phyloP scores from a whole-genome alignment of 2,888 invertebrate genomes.

The Nysson spinosus region DNA sequence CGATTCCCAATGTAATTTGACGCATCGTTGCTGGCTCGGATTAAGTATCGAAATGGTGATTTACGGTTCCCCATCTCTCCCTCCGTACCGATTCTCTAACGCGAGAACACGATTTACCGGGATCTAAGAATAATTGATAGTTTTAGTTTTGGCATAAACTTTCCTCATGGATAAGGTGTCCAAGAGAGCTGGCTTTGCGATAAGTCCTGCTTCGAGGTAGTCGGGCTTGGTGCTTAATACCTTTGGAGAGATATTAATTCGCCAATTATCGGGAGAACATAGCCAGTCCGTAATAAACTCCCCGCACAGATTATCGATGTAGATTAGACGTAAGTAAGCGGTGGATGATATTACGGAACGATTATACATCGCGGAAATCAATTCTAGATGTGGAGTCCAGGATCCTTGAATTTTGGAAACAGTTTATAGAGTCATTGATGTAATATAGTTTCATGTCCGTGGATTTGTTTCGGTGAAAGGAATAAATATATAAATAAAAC shows the following conservation, averaged over 20 bases:
- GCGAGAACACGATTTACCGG: conserved; percentile 20
- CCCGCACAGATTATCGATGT: conserved; percentile 44
- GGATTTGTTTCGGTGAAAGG: too few species aligned
- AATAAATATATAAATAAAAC: too few species aligned
- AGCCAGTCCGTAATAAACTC: conserved; percentile 48
- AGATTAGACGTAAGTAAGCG: conserved; percentile 22
- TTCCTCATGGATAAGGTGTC: conserved; percentile 43
- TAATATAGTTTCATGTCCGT: too few species aligned
- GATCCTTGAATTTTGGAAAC: background rate
- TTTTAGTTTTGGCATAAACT: conserved; percentile 55
- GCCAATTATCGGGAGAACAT: conserved; percentile 53
- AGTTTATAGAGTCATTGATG: too few species aligned
- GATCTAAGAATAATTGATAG: conserved; percentile 58
- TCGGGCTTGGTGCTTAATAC: conserved; percentile 41
- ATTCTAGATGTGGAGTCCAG: conserved; percentile 6
- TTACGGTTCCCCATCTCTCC: conserved; percentile 14
- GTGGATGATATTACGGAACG: conserved; percentile 8
- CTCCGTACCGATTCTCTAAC: conserved; percentile 1
- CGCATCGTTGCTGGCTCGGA: conserved; percentile 17
- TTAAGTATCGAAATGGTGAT: conserved; percentile 28
- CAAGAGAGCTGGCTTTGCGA: conserved; percentile 35
- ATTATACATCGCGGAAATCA: conserved; percentile 18
- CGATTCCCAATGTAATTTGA: conserved; percentile 17
- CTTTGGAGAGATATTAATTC: conserved; percentile 55
- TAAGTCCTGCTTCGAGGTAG: conserved; percentile 49